These are phyloP conservation scores for Tonatia bakeri DNA, from an alignment of 2,113 vertebrate species.

Conservation along the genomic window DNA sequence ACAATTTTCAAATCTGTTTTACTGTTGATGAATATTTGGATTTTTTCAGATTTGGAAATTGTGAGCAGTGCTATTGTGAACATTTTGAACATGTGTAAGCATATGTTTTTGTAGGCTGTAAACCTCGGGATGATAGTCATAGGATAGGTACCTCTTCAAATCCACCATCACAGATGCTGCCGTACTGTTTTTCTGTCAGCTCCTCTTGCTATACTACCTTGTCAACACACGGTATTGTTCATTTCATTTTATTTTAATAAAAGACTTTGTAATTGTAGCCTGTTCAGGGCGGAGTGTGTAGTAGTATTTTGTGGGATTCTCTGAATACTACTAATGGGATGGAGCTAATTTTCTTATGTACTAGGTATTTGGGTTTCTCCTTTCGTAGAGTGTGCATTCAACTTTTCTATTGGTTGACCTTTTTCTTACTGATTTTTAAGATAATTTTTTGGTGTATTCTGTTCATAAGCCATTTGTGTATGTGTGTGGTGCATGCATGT, in stretches of 20 bases:
- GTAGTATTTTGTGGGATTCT: neutral
- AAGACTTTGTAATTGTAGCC: neutral
- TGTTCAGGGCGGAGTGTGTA: neutral
- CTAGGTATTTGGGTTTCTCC: neutral
- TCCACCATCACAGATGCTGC: neutral
- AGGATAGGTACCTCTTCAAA: neutral
- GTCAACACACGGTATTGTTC: neutral
- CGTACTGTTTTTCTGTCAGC: neutral
- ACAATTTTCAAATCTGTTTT: neutral
- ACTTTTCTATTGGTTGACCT: neutral
- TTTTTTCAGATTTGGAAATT: neutral
- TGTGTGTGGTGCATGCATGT: neutral
- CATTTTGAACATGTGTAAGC: neutral
- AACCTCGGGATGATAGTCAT: neutral
- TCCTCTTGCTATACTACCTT: constrained; percentile 17
- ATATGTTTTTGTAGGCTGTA: neutral
- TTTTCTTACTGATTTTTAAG: neutral
- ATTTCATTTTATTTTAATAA: constrained; percentile 31
- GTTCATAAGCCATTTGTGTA: neutral
- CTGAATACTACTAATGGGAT: neutral
- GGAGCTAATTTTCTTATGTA: neutral
- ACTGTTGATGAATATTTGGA: neutral
- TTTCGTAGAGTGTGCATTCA: neutral
- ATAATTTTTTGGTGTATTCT: neutral
- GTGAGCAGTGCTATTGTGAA: neutral